Evolutionary conservation across 1,140 invertebrate species (phyloP).

Genomic region (Pemphigus obesinymphae): DNA sequence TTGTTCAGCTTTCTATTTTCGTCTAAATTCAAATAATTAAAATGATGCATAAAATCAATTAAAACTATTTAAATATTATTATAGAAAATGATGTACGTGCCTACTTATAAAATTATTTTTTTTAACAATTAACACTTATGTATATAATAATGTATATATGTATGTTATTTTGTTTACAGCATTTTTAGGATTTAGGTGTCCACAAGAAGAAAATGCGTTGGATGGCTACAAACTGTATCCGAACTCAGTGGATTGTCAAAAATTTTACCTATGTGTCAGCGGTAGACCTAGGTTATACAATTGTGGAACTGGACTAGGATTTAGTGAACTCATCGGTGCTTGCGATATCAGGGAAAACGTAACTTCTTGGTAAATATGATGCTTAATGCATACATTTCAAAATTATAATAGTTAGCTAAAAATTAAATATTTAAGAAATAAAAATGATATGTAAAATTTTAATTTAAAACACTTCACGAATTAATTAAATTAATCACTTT

Average conservation of each 20-base stretch:
- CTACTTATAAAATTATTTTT: too few relatives aligned
- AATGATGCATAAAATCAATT: too few relatives aligned
- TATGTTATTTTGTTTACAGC: slow-evolving; percentile 52
- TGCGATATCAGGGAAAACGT: slow-evolving; percentile 77
- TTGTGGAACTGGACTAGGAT: slow-evolving; percentile 73
- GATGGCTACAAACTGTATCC: slow-evolving; percentile 55
- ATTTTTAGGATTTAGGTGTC: slow-evolving; percentile 65
- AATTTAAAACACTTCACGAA: too few relatives aligned
- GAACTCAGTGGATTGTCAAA: slow-evolving; percentile 67
- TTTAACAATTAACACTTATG: too few relatives aligned
- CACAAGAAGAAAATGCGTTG: slow-evolving; percentile 47
- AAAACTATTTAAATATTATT: too few relatives aligned
- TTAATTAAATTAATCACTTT: too few relatives aligned
- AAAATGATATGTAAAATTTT: too few relatives aligned
- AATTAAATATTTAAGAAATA: background rate
- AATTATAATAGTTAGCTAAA: background rate
- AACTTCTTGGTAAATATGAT: slow-evolving; percentile 59
- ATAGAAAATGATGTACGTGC: too few relatives aligned
- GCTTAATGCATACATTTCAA: background rate
- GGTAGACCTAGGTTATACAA: slow-evolving; percentile 64
- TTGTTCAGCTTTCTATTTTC: too few relatives aligned
- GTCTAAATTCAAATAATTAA: too few relatives aligned
- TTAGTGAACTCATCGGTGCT: slow-evolving; percentile 67
- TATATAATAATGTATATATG: background rate
- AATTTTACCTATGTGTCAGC: slow-evolving; percentile 76